Evolutionary conservation across 2,888 invertebrate genomes (phyloP).

Genomic region (Thysanoteuthis rhombus): DNA sequence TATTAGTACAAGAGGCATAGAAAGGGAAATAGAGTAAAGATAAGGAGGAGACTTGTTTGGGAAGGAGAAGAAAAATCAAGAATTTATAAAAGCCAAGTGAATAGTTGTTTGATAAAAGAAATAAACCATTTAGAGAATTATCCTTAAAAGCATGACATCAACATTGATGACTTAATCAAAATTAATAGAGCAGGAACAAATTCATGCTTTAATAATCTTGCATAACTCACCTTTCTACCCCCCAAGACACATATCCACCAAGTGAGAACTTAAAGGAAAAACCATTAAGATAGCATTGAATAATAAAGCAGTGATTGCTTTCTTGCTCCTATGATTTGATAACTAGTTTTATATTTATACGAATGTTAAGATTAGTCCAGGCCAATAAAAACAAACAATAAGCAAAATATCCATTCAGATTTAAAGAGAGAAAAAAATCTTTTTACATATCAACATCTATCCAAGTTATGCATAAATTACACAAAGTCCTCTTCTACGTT

Average conservation of each 20-base stretch:
- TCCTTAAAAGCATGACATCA: neutral
- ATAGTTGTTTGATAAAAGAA: neutral
- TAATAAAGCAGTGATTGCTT: neutral
- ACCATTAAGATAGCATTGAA: neutral
- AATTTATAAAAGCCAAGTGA: neutral
- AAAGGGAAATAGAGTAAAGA: neutral
- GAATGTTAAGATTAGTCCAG: neutral
- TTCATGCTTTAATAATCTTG: neutral
- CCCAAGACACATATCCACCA: neutral
- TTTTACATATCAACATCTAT: neutral
- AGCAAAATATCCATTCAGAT: neutral
- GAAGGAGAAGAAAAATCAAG: no score
- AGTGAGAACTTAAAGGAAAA: neutral
- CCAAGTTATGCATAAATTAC: neutral
- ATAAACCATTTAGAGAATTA: neutral
- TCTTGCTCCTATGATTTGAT: neutral
- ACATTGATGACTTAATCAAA: constrained; percentile 12
- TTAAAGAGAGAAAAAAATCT: neutral
- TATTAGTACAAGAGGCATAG: neutral
- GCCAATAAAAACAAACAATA: neutral
- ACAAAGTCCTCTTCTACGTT: no score
- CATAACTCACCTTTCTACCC: neutral
- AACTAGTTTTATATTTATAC: neutral
- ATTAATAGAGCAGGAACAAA: neutral
- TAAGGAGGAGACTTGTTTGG: neutral